Percentiles rank a stretch among this genome's conserved stretches.
phyloP scores from a whole-genome alignment of 2,113 vertebrate genomes.

The Halichoeres trimaculatus region DNA sequence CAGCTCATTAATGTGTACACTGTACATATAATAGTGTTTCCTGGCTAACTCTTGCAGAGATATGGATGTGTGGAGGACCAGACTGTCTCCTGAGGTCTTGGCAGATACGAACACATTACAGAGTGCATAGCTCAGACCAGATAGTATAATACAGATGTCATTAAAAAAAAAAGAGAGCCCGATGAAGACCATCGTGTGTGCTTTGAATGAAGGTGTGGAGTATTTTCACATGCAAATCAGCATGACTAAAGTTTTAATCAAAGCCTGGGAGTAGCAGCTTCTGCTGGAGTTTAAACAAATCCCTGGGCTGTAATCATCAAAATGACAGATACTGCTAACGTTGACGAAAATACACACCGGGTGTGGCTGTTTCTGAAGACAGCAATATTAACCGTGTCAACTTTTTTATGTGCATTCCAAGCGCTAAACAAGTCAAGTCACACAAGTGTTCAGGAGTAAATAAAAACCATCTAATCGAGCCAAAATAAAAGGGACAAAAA shows the following conservation, averaged over 20 bases:
- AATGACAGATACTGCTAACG: background rate
- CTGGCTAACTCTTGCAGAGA: background rate
- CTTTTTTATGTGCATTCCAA: background rate
- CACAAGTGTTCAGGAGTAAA: background rate
- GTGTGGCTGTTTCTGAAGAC: background rate
- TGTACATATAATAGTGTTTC: too few relatives aligned
- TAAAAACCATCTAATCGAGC: too few relatives aligned
- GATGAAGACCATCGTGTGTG: background rate
- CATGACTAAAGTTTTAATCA: too few relatives aligned
- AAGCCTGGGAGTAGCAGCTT: too few relatives aligned
- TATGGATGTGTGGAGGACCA: background rate
- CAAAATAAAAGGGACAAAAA: too few relatives aligned
- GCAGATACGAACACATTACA: constrained; percentile 14
- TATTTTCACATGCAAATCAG: too few relatives aligned
- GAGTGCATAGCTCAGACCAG: background rate
- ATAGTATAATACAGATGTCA: background rate
- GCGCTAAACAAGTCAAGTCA: constrained; percentile 1
- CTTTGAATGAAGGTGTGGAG: too few relatives aligned
- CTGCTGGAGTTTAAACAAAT: background rate
- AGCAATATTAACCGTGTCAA: background rate
- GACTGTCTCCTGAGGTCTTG: background rate
- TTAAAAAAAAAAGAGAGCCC: background rate
- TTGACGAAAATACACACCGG: background rate
- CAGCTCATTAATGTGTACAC: too few relatives aligned
- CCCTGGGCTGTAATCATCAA: background rate